These are phyloP conservation scores for Callipepla squamata DNA, from an alignment of 2,113 vertebrate species.

Conservation along the genomic window DNA sequence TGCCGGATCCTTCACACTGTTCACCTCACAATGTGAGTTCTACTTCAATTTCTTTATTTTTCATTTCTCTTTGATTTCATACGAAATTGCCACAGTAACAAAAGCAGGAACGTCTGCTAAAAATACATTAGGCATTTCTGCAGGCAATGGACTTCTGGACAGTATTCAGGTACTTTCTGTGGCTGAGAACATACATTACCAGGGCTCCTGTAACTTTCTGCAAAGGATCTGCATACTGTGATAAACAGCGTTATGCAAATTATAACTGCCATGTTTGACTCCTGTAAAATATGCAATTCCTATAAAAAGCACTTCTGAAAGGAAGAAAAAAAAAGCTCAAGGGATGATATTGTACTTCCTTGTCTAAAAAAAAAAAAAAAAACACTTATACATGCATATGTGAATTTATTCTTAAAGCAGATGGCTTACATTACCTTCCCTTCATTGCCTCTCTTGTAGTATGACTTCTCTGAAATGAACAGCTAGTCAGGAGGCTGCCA, in stretches of 20 bases:
- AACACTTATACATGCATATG: background rate
- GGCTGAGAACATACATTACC: background rate
- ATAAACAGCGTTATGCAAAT: slow-evolving; percentile 27
- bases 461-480: background rate
- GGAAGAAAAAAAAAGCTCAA: background rate
- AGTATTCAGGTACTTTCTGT: background rate
- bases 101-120: background rate
- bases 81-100: background rate
- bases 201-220: background rate
- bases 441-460: background rate
- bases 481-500: background rate
- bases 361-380: no score
- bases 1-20: background rate
- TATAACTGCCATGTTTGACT: background rate
- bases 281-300: background rate
- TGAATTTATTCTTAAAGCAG: background rate
- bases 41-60: background rate
- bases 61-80: background rate
- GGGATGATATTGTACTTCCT: background rate
- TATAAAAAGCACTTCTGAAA: background rate
- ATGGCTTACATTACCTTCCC: background rate
- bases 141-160: background rate
- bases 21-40: background rate
- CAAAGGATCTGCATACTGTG: background rate
- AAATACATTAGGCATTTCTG: background rate